These are phyloP conservation scores for Dendropsophus ebraccatus DNA, from an alignment of 2,113 vertebrate species.

Conservation along the genomic window DNA sequence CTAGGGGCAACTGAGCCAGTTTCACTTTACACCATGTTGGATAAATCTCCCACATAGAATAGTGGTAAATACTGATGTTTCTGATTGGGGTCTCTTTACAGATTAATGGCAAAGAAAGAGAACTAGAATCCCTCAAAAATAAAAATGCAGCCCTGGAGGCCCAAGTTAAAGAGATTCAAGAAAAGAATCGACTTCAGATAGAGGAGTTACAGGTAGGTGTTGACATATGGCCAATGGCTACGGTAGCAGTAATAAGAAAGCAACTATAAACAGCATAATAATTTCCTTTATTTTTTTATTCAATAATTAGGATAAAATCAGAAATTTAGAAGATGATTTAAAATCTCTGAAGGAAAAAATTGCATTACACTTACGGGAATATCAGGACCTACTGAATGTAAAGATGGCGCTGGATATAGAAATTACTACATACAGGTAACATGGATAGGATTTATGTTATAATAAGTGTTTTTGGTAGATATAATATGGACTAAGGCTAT, in stretches of 20 bases:
- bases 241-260: no score
- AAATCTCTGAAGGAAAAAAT: conserved; percentile 74
- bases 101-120: conserved; percentile 73
- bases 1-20: no score
- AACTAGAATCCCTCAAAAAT: conserved; percentile 68
- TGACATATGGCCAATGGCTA: not conserved
- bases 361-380: conserved; percentile 74
- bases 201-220: conserved; percentile 66
- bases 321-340: conserved; percentile 68
- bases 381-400: conserved; percentile 72
- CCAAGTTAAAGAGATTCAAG: conserved; percentile 69
- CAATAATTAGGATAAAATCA: conserved; percentile 64
- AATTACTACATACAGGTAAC: conserved; percentile 78
- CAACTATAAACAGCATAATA: no score
- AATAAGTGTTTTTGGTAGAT: not conserved
- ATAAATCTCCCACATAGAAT: no score
- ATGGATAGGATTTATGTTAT: not conserved
- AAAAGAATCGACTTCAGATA: conserved; percentile 66
- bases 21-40: no score
- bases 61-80: not conserved
- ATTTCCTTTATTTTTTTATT: not conserved
- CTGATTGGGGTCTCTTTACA: conserved; percentile 29
- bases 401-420: conserved; percentile 80
- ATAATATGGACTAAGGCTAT: not conserved
- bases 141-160: conserved; percentile 72